Conservation (phyloP, 2,113 vertebrate species). For the Anoplopoma fimbria region DNA sequence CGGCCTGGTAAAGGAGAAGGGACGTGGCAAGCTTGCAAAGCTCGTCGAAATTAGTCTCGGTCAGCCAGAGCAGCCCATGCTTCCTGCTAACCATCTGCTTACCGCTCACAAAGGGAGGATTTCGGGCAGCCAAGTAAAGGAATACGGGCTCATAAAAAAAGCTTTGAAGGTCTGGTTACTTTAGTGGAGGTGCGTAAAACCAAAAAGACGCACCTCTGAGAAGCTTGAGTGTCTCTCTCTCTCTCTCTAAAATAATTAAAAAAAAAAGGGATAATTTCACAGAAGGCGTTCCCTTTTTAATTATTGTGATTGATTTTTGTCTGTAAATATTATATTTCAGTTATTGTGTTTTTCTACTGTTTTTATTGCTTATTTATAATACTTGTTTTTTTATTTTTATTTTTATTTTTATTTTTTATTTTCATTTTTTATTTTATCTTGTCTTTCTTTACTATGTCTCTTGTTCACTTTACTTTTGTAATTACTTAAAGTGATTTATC, state of each 20-base stretch:
- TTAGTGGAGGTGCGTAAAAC: slow-evolving; percentile 84
- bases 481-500: too few relatives aligned
- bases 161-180: slow-evolving; percentile 86
- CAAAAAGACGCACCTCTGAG: slow-evolving; percentile 71
- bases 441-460: too few relatives aligned
- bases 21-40: slow-evolving; percentile 95
- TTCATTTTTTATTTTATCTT: too few relatives aligned
- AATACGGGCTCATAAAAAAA: slow-evolving; percentile 80
- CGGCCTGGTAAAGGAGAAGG: slow-evolving; percentile 90
- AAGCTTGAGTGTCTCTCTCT: too few relatives aligned
- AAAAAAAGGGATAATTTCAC: slow-evolving; percentile 82
- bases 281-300: slow-evolving; percentile 82
- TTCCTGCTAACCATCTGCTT: slow-evolving; percentile 99
- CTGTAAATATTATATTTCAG: too few relatives aligned
- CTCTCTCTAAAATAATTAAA: slow-evolving; percentile 54
- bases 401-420: too few relatives aligned
- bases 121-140: slow-evolving; percentile 84
- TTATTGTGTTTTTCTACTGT: too few relatives aligned
- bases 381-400: too few relatives aligned
- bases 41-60: slow-evolving; percentile 99
- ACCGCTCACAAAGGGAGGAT: slow-evolving; percentile 97
- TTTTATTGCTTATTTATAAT: too few relatives aligned
- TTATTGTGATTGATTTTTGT: too few relatives aligned
- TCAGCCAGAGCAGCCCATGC: slow-evolving; percentile 93
- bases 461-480: too few relatives aligned